Conservation (phyloP, 2,888 invertebrate genomes). For the Apocheima hispidaria region DNA sequence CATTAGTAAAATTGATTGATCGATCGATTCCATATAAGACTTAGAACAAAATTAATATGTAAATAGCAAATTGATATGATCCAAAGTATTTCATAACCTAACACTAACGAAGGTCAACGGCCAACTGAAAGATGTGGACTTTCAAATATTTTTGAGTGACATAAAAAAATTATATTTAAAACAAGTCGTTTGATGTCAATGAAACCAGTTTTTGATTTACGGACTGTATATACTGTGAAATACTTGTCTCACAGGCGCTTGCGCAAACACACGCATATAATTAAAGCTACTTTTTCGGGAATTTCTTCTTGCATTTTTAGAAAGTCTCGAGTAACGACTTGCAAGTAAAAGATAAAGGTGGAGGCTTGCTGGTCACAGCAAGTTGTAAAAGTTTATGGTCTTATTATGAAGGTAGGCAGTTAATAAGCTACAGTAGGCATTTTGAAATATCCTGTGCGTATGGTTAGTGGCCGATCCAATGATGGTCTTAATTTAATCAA, state of each 20-base stretch:
- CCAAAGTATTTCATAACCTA: slow-evolving; percentile 61
- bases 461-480: slow-evolving; percentile 8
- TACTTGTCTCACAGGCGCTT: slow-evolving; percentile 39
- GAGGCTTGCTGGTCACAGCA: slow-evolving; percentile 8
- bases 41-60: slow-evolving; percentile 37
- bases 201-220: slow-evolving; percentile 55
- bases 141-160: slow-evolving; percentile 66
- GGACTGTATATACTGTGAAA: slow-evolving; percentile 41
- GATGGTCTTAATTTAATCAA: slow-evolving; percentile 2
- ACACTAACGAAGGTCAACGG: slow-evolving; percentile 58
- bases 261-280: slow-evolving; percentile 28
- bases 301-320: slow-evolving; percentile 18
- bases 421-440: slow-evolving; percentile 9
- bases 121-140: slow-evolving; percentile 65
- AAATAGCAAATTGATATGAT: slow-evolving; percentile 45
- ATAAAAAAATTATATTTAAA: slow-evolving; percentile 57
- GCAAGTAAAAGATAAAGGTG: slow-evolving; percentile 17
- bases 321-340: slow-evolving; percentile 20
- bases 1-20: slow-evolving; percentile 4
- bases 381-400: slow-evolving; percentile 26
- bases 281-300: slow-evolving; percentile 10
- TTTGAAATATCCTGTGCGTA: slow-evolving; percentile 19
- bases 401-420: slow-evolving; percentile 16
- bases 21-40: slow-evolving; percentile 1
- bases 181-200: slow-evolving; percentile 52